These are phyloP conservation scores for Drosophila maculinotata DNA, from an alignment of 2,888 invertebrate genomes.

Conservation along the genomic window DNA sequence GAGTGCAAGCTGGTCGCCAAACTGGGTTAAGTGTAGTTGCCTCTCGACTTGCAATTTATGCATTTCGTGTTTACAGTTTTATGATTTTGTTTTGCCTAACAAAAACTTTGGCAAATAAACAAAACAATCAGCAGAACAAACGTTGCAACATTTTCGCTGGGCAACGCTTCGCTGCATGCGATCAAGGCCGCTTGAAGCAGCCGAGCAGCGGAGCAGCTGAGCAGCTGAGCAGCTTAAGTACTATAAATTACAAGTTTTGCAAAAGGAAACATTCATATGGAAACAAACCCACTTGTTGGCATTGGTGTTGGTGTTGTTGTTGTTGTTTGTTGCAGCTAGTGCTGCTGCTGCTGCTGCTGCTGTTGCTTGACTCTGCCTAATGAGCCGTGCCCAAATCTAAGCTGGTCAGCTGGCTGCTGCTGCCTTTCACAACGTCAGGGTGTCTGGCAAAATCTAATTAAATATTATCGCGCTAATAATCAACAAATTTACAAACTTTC, in stretches of 20 bases:
- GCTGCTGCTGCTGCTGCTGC: constrained; percentile 11
- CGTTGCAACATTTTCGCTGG: constrained; percentile 75
- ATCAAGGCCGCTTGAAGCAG: constrained; percentile 59
- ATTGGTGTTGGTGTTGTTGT: constrained; percentile 40
- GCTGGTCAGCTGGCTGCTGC: constrained; percentile 4
- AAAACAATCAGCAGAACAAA: constrained; percentile 74
- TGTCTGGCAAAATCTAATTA: constrained; percentile 72
- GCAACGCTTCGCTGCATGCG: constrained; percentile 39
- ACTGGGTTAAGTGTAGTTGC: constrained; percentile 66
- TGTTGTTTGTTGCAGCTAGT: constrained; percentile 21
- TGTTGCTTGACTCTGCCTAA: constrained; percentile 45
- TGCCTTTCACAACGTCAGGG: constrained; percentile 67
- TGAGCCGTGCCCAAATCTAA: constrained; percentile 55
- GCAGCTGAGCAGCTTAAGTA: constrained; percentile 53
- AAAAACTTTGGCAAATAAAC: constrained; percentile 61
- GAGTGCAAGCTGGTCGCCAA: constrained; percentile 37
- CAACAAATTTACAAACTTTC: constrained; percentile 72
- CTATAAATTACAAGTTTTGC: constrained; percentile 64
- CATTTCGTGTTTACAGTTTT: constrained; percentile 61
- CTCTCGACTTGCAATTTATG: constrained; percentile 61
- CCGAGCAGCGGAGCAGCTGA: constrained; percentile 38
- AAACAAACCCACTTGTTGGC: constrained; percentile 42
- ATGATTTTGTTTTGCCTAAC: constrained; percentile 58
- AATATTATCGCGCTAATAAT: constrained; percentile 81
- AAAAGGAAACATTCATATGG: constrained; percentile 71